A percentile compares a stretch with the other conserved stretches of the same genome.
phyloP scores from a whole-genome alignment of 2,113 vertebrate genomes.

The Amblyornis subalaris region DNA sequence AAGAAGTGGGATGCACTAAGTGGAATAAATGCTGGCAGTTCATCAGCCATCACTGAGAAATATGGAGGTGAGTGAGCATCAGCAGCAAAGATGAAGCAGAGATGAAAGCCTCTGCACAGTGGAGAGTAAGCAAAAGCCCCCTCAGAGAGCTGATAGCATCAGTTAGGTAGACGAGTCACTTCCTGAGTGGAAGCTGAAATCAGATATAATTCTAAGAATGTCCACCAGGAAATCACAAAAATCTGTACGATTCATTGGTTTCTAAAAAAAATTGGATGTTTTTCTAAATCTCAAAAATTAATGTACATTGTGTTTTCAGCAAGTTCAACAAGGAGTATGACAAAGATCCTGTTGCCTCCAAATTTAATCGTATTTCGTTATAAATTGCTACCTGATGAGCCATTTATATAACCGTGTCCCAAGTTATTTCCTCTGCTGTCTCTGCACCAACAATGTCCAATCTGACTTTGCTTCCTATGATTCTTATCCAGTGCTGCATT shows the following conservation, averaged over 20 bases:
- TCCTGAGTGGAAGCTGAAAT: conserved; percentile 37
- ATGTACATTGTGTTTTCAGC: neutral
- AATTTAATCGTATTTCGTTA: neutral
- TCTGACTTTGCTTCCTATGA: conserved; percentile 37
- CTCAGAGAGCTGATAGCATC: neutral
- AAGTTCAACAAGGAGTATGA: neutral
- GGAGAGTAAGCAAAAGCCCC: neutral
- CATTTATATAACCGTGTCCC: neutral
- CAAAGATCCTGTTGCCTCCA: conserved; percentile 25
- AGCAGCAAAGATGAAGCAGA: neutral
- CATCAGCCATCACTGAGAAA: neutral
- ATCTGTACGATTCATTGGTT: neutral
- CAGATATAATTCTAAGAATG: conserved; percentile 35
- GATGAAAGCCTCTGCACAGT: neutral
- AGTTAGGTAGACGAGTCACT: neutral
- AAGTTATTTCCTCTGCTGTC: conserved; percentile 22
- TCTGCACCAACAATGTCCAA: conserved; percentile 14
- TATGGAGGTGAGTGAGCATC: neutral
- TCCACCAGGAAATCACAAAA: conserved; percentile 21
- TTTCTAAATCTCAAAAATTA: neutral
- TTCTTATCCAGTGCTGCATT: neutral
- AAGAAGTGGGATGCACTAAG: neutral
- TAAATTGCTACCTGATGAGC: neutral
- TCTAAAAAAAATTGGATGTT: neutral
- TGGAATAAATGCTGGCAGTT: neutral